Base-by-base conservation (phyloP, 2,888 invertebrate genomes). In the Drosophila tripunctata region DNA sequence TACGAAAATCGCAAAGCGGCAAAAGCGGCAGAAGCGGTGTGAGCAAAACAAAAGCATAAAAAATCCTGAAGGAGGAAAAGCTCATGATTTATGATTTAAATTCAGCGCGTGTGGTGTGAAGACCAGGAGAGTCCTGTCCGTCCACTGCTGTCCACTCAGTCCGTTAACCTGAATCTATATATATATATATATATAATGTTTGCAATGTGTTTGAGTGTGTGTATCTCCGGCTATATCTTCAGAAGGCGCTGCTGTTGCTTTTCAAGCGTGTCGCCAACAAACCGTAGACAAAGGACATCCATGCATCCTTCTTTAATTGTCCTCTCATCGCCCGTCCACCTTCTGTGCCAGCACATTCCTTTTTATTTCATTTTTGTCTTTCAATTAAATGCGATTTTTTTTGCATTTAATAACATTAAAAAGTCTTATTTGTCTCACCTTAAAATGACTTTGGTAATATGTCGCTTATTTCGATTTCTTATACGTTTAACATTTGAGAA, bases 81-180 rank as follows among this genome's bases (percentile, higher is more conserved):
- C 89, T 88, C 89, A 88, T 90, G 89, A 89, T 90, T 89, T 89
- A 89, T 90, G 88, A 81, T 88, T 88, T 90, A 88, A 84, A 88
- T 84, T 88, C 86, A 50, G 70, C 66, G 70, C 67, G 82, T 61
- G 61, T 81, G 89, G 86, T 78, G 75, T 71, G 79, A 82, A 85
- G 77, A 45, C 76, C 65, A 57, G 67, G 63, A 65, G 58, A 36
- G 47, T 41, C 40, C 55, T 14, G 4, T 4, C 19, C 35, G 48
- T 58, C 58, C 33, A 5, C 3, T n/a, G 3, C n/a, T 10, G 60
- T 61, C 55, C 47, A 3, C 12, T 14, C 50, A 19, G 36, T 55
- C 60, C 45, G 35, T 47, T 45, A 51, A 36, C 58, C 58, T 36
- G 41, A 12, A 30, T 21, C 27, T 40, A 40, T 40, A 51, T 14